These are phyloP conservation scores for Sturmia bella DNA, from an alignment of 2,888 invertebrate genomes.

Conservation along the genomic window DNA sequence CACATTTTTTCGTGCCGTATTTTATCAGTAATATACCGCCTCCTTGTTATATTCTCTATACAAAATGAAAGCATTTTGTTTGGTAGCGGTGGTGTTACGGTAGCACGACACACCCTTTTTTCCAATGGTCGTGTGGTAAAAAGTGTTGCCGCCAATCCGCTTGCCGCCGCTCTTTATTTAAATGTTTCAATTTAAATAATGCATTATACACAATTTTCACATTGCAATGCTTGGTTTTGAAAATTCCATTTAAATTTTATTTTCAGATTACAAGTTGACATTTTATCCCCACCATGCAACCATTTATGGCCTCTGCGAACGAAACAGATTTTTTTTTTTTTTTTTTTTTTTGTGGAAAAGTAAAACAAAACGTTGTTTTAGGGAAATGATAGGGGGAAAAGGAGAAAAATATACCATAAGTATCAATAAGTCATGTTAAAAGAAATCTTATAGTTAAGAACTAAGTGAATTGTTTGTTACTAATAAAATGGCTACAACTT, in stretches of 20 bases:
- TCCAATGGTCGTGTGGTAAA: slow-evolving; percentile 72
- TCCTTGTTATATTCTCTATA: slow-evolving; percentile 48
- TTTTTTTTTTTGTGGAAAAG: slow-evolving; percentile 73
- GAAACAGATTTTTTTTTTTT: slow-evolving; percentile 75
- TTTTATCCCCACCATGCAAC: slow-evolving; percentile 84
- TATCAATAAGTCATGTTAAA: slow-evolving; percentile 76
- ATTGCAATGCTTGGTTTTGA: slow-evolving; percentile 47
- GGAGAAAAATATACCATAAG: slow-evolving; percentile 77
- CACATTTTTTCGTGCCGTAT: slow-evolving; percentile 51
- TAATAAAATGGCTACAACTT: slow-evolving; percentile 43
- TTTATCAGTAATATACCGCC: slow-evolving; percentile 71
- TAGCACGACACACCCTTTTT: slow-evolving; percentile 72
- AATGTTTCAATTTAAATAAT: slow-evolving; percentile 37
- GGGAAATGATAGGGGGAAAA: slow-evolving; percentile 65
- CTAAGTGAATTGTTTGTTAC: slow-evolving; percentile 40
- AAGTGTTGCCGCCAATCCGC: slow-evolving; percentile 72
- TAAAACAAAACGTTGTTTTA: slow-evolving; percentile 70
- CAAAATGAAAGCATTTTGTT: slow-evolving; percentile 43
- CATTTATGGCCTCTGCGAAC: slow-evolving; percentile 91
- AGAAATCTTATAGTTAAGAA: slow-evolving; percentile 57
- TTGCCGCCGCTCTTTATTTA: slow-evolving; percentile 57
- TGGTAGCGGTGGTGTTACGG: slow-evolving; percentile 68
- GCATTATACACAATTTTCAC: slow-evolving; percentile 46
- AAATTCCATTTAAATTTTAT: slow-evolving; percentile 61
- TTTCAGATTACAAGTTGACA: slow-evolving; percentile 69